phyloP scores from a whole-genome alignment of 2,113 vertebrate species.

The Copsychus sechellarum region DNA sequence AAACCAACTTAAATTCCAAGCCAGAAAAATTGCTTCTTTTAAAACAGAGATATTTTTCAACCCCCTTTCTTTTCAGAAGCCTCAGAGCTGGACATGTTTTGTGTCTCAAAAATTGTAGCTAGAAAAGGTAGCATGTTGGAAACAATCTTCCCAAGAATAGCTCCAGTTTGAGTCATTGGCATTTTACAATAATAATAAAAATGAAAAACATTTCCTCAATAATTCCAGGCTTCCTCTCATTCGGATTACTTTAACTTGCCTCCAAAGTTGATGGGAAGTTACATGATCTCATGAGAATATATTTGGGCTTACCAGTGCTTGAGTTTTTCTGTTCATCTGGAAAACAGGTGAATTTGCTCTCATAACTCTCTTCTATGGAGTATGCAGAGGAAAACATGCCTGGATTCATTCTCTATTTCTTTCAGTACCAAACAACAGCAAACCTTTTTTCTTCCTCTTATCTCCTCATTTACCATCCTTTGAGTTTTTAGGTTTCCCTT shows the following conservation, averaged over 20 bases:
- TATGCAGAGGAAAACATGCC: neutral
- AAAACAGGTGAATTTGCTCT: neutral
- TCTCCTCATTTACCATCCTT: neutral
- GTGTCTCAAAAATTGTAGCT: neutral
- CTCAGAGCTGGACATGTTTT: neutral
- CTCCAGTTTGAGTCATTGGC: neutral
- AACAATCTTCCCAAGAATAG: neutral
- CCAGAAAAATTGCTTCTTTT: neutral
- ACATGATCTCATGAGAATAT: neutral
- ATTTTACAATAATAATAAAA: constrained; percentile 49
- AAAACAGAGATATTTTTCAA: neutral
- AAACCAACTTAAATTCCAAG: neutral
- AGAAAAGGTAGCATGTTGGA: neutral
- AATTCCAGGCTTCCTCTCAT: neutral
- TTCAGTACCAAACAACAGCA: neutral
- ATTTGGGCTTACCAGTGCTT: neutral
- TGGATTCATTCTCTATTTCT: neutral
- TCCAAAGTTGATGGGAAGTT: neutral
- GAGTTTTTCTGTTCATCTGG: neutral
- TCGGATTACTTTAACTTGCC: neutral
- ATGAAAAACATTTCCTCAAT: constrained; percentile 49
- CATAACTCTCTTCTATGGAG: neutral
- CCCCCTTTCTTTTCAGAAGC: fast-evolving
- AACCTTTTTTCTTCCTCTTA: neutral
- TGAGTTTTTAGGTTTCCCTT: neutral